phyloP scores from a whole-genome alignment of 2,888 invertebrate species.

The Subacronicta megacephala region DNA sequence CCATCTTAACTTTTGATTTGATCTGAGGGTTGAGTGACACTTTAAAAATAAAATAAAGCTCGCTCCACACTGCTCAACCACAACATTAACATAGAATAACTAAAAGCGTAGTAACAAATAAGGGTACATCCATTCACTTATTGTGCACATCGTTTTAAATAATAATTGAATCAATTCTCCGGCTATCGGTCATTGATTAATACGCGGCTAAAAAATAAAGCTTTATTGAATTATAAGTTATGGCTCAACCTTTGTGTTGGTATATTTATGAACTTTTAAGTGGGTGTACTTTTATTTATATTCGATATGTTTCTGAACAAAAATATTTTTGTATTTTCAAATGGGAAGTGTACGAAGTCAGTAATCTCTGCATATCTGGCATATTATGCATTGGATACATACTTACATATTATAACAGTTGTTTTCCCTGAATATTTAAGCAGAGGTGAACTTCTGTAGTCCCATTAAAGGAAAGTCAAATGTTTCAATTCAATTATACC shows the following conservation, averaged over 20 bases:
- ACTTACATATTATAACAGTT: no score
- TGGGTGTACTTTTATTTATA: slow-evolving; percentile 62
- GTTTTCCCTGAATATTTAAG: no score
- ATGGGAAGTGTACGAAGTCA: no score
- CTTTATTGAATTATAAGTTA: slow-evolving; percentile 66
- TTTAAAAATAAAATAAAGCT: slow-evolving; percentile 7
- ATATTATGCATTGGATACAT: no score
- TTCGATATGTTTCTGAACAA: slow-evolving; percentile 20
- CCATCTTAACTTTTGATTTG: no score
- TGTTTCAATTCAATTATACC: no score
- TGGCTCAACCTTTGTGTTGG: slow-evolving; percentile 54
- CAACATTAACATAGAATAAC: slow-evolving; percentile 77
- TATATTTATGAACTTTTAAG: slow-evolving; percentile 62
- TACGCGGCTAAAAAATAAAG: slow-evolving; percentile 70
- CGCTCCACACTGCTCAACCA: slow-evolving; percentile 62
- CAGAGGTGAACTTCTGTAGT: no score
- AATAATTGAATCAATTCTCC: slow-evolving; percentile 86
- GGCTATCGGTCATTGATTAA: slow-evolving; percentile 76
- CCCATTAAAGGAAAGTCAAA: no score
- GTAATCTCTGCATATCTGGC: no score
- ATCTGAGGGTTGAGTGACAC: no score
- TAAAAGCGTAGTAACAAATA: slow-evolving; percentile 85
- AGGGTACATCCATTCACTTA: slow-evolving; percentile 83
- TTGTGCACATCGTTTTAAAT: slow-evolving; percentile 85
- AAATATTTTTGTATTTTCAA: slow-evolving; percentile 21